phyloP scores from a whole-genome alignment of 2,113 vertebrate genomes.

The Mystacornis crossleyi region DNA sequence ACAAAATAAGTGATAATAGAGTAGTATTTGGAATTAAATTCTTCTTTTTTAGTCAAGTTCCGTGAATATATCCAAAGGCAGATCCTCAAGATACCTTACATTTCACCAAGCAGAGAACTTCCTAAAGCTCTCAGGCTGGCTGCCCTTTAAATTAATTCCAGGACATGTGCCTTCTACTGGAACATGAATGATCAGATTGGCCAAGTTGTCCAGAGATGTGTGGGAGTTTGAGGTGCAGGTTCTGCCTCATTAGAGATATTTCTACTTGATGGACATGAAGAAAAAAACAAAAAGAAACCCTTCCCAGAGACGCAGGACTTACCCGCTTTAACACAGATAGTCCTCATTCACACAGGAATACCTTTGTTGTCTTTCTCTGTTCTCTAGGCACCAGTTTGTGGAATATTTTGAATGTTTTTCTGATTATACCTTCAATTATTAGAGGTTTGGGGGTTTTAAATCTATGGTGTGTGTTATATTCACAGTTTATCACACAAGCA shows the following conservation, averaged over 20 bases:
- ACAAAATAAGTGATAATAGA: neutral
- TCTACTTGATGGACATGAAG: neutral
- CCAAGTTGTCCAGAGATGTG: neutral
- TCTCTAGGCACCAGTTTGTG: neutral
- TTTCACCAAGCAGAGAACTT: neutral
- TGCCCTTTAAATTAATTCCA: neutral
- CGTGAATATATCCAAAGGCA: neutral
- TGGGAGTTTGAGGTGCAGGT: neutral
- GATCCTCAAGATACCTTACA: neutral
- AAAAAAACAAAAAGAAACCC: neutral
- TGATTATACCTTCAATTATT: neutral
- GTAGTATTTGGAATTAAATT: neutral
- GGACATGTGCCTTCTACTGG: neutral
- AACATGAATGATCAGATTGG: neutral
- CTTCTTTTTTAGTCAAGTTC: neutral
- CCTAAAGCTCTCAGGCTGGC: neutral
- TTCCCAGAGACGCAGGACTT: neutral
- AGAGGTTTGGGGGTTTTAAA: neutral
- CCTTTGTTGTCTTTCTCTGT: neutral
- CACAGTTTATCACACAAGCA: neutral
- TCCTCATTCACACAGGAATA: neutral
- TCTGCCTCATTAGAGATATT: neutral
- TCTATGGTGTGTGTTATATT: accelerated
- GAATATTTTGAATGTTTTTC: neutral
- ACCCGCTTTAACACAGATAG: neutral